Conservation (phyloP, 2,113 vertebrate genomes). For the Diphyllodes magnificus region DNA sequence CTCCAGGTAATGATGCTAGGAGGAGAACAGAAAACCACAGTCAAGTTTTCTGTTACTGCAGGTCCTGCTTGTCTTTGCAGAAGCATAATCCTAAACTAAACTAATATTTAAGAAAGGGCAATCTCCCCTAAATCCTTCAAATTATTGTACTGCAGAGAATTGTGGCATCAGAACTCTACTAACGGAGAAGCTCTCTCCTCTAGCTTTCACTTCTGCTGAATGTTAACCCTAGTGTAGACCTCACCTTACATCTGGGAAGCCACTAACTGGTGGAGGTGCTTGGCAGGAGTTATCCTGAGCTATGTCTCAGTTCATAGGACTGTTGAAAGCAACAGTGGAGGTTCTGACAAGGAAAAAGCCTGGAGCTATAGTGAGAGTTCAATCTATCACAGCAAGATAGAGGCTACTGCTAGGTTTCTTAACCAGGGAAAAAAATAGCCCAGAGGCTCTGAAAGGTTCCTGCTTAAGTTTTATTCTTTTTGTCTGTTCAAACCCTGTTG, state of each 20-base stretch:
- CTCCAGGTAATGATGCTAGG: background rate
- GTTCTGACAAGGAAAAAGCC: background rate
- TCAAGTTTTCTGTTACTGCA: background rate
- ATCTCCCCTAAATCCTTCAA: background rate
- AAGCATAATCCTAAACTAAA: background rate
- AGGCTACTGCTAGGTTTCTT: background rate
- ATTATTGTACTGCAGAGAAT: background rate
- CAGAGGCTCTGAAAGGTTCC: background rate
- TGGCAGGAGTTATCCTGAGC: background rate
- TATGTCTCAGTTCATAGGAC: background rate
- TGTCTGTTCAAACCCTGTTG: background rate
- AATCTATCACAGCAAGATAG: background rate
- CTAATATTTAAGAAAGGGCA: background rate
- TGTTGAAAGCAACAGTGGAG: background rate
- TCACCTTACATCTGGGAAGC: background rate
- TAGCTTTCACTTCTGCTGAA: background rate
- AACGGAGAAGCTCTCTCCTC: background rate
- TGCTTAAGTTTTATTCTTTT: background rate
- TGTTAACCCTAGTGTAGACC: background rate
- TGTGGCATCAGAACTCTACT: background rate
- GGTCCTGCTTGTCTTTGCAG: background rate
- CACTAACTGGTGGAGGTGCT: background rate
- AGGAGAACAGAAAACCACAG: background rate
- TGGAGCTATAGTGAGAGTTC: background rate
- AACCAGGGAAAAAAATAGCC: background rate